These are phyloP conservation scores for Hydrozoanthus tunicans DNA, from an alignment of 64 coral and sea anemone genomes.

Conservation along the genomic window DNA sequence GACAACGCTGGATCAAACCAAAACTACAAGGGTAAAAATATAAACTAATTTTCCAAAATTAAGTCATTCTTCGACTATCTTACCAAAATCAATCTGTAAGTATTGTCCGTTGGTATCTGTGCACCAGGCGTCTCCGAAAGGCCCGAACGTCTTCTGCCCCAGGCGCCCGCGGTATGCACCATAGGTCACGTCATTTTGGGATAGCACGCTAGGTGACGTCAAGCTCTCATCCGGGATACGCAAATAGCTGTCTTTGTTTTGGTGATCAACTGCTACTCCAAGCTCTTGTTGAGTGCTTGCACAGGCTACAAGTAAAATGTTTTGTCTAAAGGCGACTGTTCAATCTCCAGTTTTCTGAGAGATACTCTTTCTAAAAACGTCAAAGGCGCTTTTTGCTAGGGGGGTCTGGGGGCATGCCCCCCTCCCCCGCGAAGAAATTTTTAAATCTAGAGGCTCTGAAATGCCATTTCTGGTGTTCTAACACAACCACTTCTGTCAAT, in stretches of 20 bases:
- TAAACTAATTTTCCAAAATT: neutral
- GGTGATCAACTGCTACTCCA: slow-evolving; percentile 7
- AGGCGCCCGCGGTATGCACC: slow-evolving; percentile 24
- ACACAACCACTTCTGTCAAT: neutral
- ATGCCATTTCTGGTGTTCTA: no score
- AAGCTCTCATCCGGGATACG: slow-evolving; percentile 31
- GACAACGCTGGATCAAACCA: neutral
- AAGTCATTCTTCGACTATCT: neutral
- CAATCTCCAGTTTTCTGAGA: neutral
- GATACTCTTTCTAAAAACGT: neutral
- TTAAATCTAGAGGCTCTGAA: no score
- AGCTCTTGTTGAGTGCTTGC: slow-evolving; percentile 3
- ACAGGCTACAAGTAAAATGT: neutral
- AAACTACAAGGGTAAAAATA: neutral
- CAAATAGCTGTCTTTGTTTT: slow-evolving; percentile 3
- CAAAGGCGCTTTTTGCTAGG: neutral
- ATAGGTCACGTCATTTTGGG: neutral
- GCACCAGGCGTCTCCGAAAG: slow-evolving; percentile 38
- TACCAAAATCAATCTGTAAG: slow-evolving; percentile 24
- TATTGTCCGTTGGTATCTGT: neutral
- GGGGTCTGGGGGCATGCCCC: no score
- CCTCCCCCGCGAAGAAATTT: neutral
- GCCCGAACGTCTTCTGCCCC: neutral
- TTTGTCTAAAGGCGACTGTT: neutral
- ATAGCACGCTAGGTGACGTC: slow-evolving; percentile 12